Base-by-base conservation (phyloP, 2,888 invertebrate genomes). In the Sisyra nigra region DNA sequence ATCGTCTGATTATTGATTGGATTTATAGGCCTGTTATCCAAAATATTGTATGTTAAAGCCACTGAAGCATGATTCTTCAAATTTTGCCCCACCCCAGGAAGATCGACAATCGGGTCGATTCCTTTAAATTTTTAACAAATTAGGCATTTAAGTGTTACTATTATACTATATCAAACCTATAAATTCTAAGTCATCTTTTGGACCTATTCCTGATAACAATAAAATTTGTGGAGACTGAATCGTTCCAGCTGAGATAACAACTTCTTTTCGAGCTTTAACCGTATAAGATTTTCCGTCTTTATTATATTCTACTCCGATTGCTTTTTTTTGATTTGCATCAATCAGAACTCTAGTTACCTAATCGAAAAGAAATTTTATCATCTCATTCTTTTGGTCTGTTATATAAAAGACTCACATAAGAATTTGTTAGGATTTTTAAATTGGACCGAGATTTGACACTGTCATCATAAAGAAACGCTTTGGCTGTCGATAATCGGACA, bases 51-150 rank as follows among this genome's bases (percentile, higher is more conserved):
- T n/a, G 39, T 37, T 8, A 47, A 19, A 42, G 44, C 44, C 3
- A 41, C 44, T n/a, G 47, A 47, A 24, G 46, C 45, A 40, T 51
- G 51, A 35, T 51, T 49, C n/a, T n/a, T n/a, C n/a, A n/a, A n/a
- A n/a, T n/a, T n/a, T n/a, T n/a, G n/a, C n/a, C n/a, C n/a, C n/a
- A 64, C 51, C 5, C 49, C 62, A 1, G 60, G 61, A 14, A 61
- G 50, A 49, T 63, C 55, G 2, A 52, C 50, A 10, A 62, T 47
- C 10, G 61, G 54, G 3, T 56, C 55, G 8, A 54, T 51, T 1
- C 48, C 49, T 47, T 5, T 11, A 7, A 31, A 31, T n/a, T 32
- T 32, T 10, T n/a, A n/a, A n/a, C n/a, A n/a, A n/a, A n/a, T n/a
- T n/a, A n/a, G 9, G 7, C 9, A 30, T 30, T 30, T 30, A 8